Evolutionary conservation across 2,797 vertebrate species (phyloP).

Genomic region (Buphagus erythrorhynchus): DNA sequence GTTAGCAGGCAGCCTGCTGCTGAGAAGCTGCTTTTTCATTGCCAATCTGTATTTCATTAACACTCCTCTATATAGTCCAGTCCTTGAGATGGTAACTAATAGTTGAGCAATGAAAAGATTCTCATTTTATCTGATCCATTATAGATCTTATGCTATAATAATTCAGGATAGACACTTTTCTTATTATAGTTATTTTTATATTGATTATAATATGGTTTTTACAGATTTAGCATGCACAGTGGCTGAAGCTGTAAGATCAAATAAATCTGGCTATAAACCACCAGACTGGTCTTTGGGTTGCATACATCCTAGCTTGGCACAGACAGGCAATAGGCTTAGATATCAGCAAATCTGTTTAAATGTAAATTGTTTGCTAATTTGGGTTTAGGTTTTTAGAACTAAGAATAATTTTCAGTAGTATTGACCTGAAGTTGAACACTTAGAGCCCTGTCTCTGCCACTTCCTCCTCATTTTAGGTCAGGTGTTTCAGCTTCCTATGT

Average conservation of each 20-base stretch:
- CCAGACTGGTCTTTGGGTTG: background rate
- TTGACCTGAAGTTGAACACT: background rate
- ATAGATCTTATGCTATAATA: constrained; percentile 25
- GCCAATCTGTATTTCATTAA: background rate
- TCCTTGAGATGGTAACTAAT: constrained; percentile 14
- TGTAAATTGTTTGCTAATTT: background rate
- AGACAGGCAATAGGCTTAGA: background rate
- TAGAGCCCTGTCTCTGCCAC: background rate
- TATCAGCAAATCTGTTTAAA: background rate
- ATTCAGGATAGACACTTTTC: constrained; percentile 13
- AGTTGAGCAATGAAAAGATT: background rate
- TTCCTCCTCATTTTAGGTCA: background rate
- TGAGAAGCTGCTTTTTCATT: background rate
- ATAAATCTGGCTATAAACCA: background rate
- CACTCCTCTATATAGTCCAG: background rate
- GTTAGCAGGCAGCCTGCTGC: background rate
- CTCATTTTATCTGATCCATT: constrained; percentile 13
- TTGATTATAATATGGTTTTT: constrained; percentile 27
- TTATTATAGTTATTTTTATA: background rate
- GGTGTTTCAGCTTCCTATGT: background rate
- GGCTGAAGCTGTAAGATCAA: background rate
- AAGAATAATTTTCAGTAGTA: background rate
- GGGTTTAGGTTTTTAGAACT: background rate
- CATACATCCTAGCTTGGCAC: background rate
- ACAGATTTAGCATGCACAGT: background rate